Percentiles rank a stretch among this genome's conserved stretches.
phyloP scores from a whole-genome alignment of 1,140 invertebrate species.

The Orius insidiosus region DNA sequence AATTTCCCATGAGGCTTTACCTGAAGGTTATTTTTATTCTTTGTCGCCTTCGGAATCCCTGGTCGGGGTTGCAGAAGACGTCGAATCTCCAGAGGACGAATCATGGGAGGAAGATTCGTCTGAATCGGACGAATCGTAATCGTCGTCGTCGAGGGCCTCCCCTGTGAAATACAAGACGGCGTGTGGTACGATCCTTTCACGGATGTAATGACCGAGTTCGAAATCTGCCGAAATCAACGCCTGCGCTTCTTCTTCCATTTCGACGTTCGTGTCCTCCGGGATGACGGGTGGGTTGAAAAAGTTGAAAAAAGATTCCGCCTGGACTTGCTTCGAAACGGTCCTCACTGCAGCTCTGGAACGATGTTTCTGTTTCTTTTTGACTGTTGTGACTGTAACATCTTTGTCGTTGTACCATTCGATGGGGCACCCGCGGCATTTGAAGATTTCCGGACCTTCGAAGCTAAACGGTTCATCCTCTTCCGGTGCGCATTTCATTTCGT shows the following conservation, averaged over 20 bases:
- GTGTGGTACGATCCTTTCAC: constrained; percentile 79
- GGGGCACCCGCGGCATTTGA: constrained; percentile 75
- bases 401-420: constrained; percentile 94
- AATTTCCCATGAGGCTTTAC: too few relatives aligned
- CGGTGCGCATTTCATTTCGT: constrained; percentile 80
- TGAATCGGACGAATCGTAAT: constrained; percentile 1
- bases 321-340: constrained; percentile 86
- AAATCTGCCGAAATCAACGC: constrained; percentile 77
- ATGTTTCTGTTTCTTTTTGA: constrained; percentile 98
- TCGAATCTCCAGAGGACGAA: constrained; percentile 1
- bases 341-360: constrained; percentile 81
- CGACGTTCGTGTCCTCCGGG: constrained; percentile 39
- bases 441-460: constrained; percentile 95
- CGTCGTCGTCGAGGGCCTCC: constrained; percentile 19
- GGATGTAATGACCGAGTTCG: constrained; percentile 92
- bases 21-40: too few relatives aligned
- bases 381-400: constrained; percentile 88
- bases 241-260: constrained; percentile 57
- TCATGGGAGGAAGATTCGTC: neutral
- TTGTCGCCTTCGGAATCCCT: too few relatives aligned
- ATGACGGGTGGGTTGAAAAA: constrained; percentile 83
- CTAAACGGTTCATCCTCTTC: constrained; percentile 83
- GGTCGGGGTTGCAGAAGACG: neutral
- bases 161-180: constrained; percentile 90
- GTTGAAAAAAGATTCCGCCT: constrained; percentile 94